A percentile compares a stretch with the other conserved stretches of the same genome.
These are phyloP conservation scores for Seriola quinqueradiata DNA, from an alignment of 2,113 vertebrate genomes.

Conservation along the genomic window DNA sequence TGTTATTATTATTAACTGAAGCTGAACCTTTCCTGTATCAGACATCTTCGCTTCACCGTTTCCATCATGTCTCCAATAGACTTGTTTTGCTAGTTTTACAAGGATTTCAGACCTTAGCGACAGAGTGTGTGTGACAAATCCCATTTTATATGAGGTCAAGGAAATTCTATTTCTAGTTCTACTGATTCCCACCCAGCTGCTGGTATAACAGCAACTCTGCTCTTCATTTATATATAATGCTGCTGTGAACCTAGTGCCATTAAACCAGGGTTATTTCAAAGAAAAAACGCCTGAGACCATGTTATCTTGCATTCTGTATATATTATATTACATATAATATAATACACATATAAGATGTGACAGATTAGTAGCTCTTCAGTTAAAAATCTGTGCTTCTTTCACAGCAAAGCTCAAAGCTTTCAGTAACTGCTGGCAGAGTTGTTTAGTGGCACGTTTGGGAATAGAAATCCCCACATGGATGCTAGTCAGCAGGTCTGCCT, in stretches of 20 bases:
- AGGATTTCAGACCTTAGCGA: conserved; percentile 23
- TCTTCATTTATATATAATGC: conserved; percentile 4
- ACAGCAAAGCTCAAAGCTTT: conserved; percentile 7
- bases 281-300: background rate
- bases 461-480: conserved; percentile 36
- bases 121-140: conserved; percentile 39
- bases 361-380: background rate
- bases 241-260: background rate
- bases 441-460: conserved; percentile 26
- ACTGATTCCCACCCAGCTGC: conserved; percentile 13
- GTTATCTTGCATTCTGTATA: too few relatives aligned
- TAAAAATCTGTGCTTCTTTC: conserved; percentile 4
- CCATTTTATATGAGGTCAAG: conserved; percentile 54
- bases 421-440: conserved; percentile 4
- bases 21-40: background rate
- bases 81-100: conserved; percentile 40
- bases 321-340: too few relatives aligned
- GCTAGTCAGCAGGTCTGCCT: conserved; percentile 52
- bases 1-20: background rate
- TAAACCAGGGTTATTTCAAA: background rate
- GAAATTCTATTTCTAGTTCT: conserved; percentile 34
- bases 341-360: background rate
- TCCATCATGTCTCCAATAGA: background rate
- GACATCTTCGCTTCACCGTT: conserved; percentile 6
- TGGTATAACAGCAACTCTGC: conserved; percentile 7